Percentiles rank a stretch among this genome's conserved stretches.
phyloP scores from a whole-genome alignment of 2,797 vertebrate species.

The Peromyscus nudipes region DNA sequence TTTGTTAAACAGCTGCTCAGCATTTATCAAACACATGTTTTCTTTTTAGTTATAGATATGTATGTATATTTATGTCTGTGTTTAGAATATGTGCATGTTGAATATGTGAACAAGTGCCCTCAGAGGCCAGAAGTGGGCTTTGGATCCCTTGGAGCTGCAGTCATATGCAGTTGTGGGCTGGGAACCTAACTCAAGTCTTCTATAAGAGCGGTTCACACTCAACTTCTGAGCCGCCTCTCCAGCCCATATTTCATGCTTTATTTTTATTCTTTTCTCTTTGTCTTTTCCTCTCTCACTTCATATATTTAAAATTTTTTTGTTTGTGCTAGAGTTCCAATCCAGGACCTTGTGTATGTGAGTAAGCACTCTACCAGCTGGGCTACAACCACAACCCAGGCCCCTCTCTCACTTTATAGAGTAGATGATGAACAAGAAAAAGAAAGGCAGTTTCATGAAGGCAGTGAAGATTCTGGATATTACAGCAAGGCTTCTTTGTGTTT shows the following conservation, averaged over 20 bases:
- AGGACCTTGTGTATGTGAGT: neutral
- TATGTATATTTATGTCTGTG: neutral
- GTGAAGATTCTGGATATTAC: neutral
- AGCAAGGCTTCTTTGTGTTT: neutral
- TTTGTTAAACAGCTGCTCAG: neutral
- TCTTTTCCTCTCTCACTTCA: neutral
- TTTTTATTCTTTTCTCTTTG: neutral
- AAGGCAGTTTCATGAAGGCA: accelerated
- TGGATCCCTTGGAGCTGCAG: neutral
- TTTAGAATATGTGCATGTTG: neutral
- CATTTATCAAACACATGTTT: neutral
- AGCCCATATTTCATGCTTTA: neutral
- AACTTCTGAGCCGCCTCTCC: neutral
- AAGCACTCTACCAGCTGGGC: neutral
- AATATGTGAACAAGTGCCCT: neutral
- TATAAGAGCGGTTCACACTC: neutral
- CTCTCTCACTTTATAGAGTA: neutral
- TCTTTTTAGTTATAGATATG: neutral
- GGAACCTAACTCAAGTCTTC: neutral
- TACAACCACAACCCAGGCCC: neutral
- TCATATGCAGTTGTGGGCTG: neutral
- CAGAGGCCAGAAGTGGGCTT: neutral
- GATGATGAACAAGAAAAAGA: neutral
- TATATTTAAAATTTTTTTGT: neutral
- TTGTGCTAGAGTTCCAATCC: neutral